Evolutionary conservation across 2,888 invertebrate genomes (phyloP), one percentile per base, ranked within the genome.

Genomic region (Drosophila mercatorum): DNA sequence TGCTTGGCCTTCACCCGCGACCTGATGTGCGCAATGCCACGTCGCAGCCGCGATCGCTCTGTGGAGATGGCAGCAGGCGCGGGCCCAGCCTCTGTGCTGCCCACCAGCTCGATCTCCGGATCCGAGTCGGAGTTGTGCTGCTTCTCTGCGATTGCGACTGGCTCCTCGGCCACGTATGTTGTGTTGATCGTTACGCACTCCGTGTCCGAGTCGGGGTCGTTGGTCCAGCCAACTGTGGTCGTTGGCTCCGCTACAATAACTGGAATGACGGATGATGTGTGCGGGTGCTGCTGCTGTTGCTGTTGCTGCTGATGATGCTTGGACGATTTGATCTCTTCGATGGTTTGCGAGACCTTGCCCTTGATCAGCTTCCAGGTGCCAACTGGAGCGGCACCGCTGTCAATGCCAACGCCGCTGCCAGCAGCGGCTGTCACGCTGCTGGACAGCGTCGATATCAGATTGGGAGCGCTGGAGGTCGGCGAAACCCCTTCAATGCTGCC

Each of bases 321-420:
- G 26, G 93, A 92, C 47, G 92, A 92, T 82, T 93, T 93, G 46
- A 93, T 93, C 43, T 93, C 93, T 81, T 93, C 93, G 75, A 93
- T 91, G 6, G 93, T 93, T 72, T 93, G 93, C 36, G 92, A 88
- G 5, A 93, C 93, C 78, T 92, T 92, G 59, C 93, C 93, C 78
- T 93, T 93, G 73, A 93, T 92, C 59, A 93, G 78, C 72, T 91
- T 92, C 93, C 93, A 93, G 69, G 93, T 92, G 65, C 92, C 92
- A 14, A 92, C 88, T 38, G 91, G 78, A 38, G 90, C 85, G 38
- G 88, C 78, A 68, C 89, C 60, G 52, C 44, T 66, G 40, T 83
- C 79, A 2, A 60, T 57, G 40, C 31, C 59, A 36, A 52, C 61
- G 11, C 56, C 55, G 12, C 55, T 41, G 47, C 49, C 46, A 34